Percentiles rank a stretch among this genome's conserved stretches.
phyloP scores from a whole-genome alignment of 2,888 invertebrate genomes.

The Xylota sylvarum region DNA sequence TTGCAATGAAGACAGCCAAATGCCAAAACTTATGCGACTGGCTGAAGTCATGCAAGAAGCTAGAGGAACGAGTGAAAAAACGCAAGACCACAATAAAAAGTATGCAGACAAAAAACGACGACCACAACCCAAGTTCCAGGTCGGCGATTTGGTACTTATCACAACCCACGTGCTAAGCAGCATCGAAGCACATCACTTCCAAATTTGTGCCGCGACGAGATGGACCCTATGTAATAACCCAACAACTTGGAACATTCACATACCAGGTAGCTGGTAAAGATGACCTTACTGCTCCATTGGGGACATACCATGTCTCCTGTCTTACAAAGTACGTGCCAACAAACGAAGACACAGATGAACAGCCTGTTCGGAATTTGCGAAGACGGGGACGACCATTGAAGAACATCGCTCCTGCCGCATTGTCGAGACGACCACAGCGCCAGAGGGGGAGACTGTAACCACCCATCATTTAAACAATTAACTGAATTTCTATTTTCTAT shows the following conservation, averaged over 20 bases:
- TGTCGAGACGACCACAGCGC: constrained; percentile 20
- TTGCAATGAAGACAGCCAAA: too few species aligned
- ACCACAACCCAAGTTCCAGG: too few species aligned
- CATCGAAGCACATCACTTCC: too few species aligned
- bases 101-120: too few species aligned
- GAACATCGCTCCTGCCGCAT: background rate
- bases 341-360: too few species aligned
- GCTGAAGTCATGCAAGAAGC: too few species aligned
- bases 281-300: constrained; percentile 5
- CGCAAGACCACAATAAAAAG: background rate
- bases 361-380: background rate
- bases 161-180: too few species aligned
- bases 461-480: too few species aligned
- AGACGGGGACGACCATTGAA: background rate
- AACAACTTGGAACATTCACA: background rate
- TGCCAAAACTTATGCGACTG: background rate
- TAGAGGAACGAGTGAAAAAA: background rate
- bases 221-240: constrained; percentile 5
- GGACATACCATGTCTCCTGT: background rate
- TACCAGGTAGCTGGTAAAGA: constrained; percentile 5
- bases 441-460: constrained; percentile 23
- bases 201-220: background rate
- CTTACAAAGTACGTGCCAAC: background rate
- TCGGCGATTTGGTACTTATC: too few species aligned
- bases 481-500: too few species aligned